These are phyloP conservation scores for Allobates femoralis DNA, from an alignment of 2,797 vertebrate genomes.

Conservation along the genomic window DNA sequence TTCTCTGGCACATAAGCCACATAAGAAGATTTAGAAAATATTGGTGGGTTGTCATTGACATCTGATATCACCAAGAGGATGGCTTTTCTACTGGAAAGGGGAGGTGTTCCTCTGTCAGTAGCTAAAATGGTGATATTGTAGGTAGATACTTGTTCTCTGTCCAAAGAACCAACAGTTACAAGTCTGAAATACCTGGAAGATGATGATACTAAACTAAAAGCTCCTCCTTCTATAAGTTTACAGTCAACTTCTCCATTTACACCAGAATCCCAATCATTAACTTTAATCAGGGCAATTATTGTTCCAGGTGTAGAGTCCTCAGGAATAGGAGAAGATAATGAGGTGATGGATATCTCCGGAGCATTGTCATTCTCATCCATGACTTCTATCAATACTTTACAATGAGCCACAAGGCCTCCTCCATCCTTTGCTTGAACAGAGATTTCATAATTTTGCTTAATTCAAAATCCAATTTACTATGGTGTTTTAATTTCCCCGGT, in stretches of 20 bases:
- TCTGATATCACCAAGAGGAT: constrained; percentile 69
- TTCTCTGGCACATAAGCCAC: constrained; percentile 76
- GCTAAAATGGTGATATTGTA: constrained; percentile 76
- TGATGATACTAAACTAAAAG: constrained; percentile 66
- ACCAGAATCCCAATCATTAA: constrained; percentile 66
- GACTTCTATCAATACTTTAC: constrained; percentile 65
- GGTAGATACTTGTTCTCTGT: constrained; percentile 66
- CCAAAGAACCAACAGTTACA: constrained; percentile 62
- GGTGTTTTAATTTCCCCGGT: constrained; percentile 45
- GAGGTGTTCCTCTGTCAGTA: constrained; percentile 70
- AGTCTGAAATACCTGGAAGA: constrained; percentile 68
- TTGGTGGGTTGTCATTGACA: constrained; percentile 75
- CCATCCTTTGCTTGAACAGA: constrained; percentile 57
- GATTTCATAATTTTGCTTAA: constrained; percentile 14
- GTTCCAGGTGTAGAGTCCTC: constrained; percentile 64
- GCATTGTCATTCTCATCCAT: constrained; percentile 56
- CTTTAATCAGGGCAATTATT: constrained; percentile 67
- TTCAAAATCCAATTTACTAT: constrained; percentile 40
- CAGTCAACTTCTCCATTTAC: constrained; percentile 58
- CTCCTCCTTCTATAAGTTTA: constrained; percentile 44
- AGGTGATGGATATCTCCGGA: constrained; percentile 67
- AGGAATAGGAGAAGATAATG: constrained; percentile 58
- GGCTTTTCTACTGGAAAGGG: constrained; percentile 70
- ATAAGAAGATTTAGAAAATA: constrained; percentile 72
- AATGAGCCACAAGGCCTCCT: constrained; percentile 60